Conservation (phyloP, 2,113 vertebrate genomes). For the Salvator merianae region DNA sequence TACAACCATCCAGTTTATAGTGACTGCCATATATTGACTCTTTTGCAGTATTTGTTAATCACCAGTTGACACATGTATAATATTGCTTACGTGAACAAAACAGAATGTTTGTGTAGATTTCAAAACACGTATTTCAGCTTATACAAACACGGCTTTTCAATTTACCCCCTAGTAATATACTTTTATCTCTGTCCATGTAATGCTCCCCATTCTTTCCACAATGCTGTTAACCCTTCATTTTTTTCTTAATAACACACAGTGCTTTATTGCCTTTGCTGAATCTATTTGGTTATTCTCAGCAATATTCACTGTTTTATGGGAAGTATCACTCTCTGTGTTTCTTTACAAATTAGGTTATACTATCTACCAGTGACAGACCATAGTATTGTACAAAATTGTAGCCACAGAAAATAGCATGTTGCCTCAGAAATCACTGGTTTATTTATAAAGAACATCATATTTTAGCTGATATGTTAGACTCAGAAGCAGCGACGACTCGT, state of each 20-base stretch:
- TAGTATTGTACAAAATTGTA: not conserved
- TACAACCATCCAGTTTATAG: not conserved
- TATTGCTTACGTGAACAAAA: not conserved
- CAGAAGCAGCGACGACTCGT: no score
- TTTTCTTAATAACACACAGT: not conserved
- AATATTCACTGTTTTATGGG: not conserved
- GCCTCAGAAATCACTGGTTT: not conserved
- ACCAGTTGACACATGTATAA: not conserved
- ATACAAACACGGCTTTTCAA: not conserved
- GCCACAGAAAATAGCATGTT: not conserved
- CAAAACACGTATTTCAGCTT: not conserved
- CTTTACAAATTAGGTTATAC: not conserved
- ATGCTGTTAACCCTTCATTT: no score
- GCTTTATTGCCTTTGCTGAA: constrained; percentile 4
- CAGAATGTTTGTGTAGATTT: not conserved
- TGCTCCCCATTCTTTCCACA: not conserved
- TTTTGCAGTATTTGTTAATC: not conserved
- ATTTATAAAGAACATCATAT: not conserved
- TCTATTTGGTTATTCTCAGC: not conserved
- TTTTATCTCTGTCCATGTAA: not conserved
- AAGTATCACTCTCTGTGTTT: not conserved
- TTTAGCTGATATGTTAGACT: not conserved
- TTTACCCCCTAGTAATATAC: not conserved
- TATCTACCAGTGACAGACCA: not conserved
- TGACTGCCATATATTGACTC: not conserved